Base-by-base conservation (phyloP, 2,797 vertebrate genomes). In the Cetoscarus ocellatus region DNA sequence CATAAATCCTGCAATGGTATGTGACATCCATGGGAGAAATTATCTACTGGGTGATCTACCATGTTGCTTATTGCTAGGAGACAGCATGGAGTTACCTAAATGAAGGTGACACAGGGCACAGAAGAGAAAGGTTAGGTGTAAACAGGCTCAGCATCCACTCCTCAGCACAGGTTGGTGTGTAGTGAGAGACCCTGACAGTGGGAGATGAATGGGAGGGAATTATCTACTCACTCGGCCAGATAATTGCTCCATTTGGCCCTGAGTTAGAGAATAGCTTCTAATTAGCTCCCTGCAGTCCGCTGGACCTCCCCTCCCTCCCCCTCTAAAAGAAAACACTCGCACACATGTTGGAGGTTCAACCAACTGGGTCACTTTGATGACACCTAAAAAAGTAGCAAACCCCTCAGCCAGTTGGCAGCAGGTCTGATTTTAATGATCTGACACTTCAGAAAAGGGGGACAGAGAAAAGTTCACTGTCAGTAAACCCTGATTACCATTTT, bases 141-240 rank as follows among this genome's bases (percentile, higher is more conserved):
- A 89, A 77, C 73, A 81, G 80, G 75, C 57, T 67, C 40, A 61
- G 73, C 76, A 65, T 79, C 80, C 60, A 62, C 18, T 94, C 94
- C 95, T 95, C 86, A 91, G 93, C 87, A 87, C 58, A 96, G 94
- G 69, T 96, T 96, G 95, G 95, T 95, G 94, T 95, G 95, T 93
- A 82, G 76, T 40, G 73, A 71, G 88, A 73, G 88, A 84, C 71
- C 68, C 86, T 93, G 90, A 93, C 92, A 91, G 93, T 93, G 87
- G 86, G 91, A 94, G 93, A 95, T 96, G 94, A 93, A 95, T 95
- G 93, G 91, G 89, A 86, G 83, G 88, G 94, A 95, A 95, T 96
- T 95, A 96, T 96, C 93, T 92, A 95, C 94, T 95, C 95, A 95
- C 87, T 96, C 86, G 83, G 92, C 93, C 95, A 94, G 92, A 93